phyloP scores from a whole-genome alignment of 2,113 vertebrate species.

The Oophaga pumilio region DNA sequence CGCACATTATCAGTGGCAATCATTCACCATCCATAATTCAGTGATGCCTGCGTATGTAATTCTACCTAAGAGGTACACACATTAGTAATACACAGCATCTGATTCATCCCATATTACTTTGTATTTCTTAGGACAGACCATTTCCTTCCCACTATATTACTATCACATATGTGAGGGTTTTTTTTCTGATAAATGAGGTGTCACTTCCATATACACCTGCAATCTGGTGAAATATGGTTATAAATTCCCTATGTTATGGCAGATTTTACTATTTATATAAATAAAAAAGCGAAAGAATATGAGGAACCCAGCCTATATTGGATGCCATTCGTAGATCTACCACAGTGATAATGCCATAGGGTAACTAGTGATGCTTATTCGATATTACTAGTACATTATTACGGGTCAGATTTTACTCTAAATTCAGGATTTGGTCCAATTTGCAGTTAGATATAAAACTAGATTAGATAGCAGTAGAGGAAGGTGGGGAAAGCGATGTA shows the following conservation, averaged over 20 bases:
- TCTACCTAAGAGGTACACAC: not conserved
- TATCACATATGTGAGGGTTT: too few species aligned
- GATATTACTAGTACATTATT: not conserved
- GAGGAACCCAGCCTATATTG: not conserved
- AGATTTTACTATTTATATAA: not conserved
- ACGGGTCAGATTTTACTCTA: not conserved
- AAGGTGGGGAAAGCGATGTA: not conserved
- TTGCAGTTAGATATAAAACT: not conserved
- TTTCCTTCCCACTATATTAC: not conserved
- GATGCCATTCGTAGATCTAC: not conserved
- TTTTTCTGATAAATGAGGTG: too few species aligned
- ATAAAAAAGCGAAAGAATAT: not conserved
- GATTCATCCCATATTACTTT: not conserved
- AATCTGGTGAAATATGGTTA: not conserved
- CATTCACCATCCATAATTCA: not conserved
- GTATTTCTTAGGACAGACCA: not conserved
- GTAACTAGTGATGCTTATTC: not conserved
- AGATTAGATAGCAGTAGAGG: not conserved
- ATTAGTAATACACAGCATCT: not conserved
- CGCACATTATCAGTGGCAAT: not conserved
- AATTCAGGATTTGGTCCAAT: not conserved
- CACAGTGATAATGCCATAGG: not conserved
- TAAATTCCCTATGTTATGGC: not conserved
- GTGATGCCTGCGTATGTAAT: not conserved
- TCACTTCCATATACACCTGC: not conserved